Evolutionary conservation across 2,888 invertebrate genomes (phyloP).

Genomic region (Nasonia oneida): DNA sequence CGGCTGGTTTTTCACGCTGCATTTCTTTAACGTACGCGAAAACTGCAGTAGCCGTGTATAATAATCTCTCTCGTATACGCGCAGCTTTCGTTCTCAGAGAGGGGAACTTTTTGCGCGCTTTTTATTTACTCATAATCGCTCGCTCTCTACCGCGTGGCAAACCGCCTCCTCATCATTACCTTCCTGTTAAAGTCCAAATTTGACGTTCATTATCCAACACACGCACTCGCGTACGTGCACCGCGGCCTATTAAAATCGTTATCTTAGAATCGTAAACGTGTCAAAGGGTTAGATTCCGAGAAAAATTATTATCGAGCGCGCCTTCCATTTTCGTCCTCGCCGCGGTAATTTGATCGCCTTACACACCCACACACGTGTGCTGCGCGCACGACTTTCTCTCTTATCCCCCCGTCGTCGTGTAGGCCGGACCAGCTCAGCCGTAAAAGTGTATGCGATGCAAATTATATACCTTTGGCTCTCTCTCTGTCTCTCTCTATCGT

Average conservation of each 20-base stretch:
- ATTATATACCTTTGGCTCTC: constrained; percentile 51
- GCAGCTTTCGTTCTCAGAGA: not conserved
- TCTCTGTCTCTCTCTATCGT: not conserved
- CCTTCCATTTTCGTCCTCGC: constrained; percentile 40
- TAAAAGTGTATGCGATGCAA: constrained; percentile 60
- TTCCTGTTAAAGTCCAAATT: constrained; percentile 42
- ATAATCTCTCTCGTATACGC: too few relatives aligned
- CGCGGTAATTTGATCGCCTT: constrained; percentile 34
- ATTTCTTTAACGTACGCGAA: not conserved
- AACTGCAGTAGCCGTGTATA: not conserved
- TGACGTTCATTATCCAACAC: constrained; percentile 33
- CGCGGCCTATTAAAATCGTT: constrained; percentile 36
- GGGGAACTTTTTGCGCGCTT: constrained; percentile 19
- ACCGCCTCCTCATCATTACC: constrained; percentile 10
- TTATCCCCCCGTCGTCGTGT: constrained; percentile 9
- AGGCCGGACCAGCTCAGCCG: constrained; percentile 32
- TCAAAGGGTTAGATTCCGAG: constrained; percentile 55
- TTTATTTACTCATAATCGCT: constrained; percentile 44
- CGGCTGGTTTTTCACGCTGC: not conserved
- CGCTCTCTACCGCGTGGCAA: not conserved
- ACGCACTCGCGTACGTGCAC: not conserved
- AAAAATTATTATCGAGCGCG: constrained; percentile 50
- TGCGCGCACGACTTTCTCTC: not conserved
- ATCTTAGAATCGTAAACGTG: constrained; percentile 50
- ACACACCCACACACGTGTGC: not conserved